Conservation (phyloP, 1,140 invertebrate genomes). For the Drosophila yakuba region DNA sequence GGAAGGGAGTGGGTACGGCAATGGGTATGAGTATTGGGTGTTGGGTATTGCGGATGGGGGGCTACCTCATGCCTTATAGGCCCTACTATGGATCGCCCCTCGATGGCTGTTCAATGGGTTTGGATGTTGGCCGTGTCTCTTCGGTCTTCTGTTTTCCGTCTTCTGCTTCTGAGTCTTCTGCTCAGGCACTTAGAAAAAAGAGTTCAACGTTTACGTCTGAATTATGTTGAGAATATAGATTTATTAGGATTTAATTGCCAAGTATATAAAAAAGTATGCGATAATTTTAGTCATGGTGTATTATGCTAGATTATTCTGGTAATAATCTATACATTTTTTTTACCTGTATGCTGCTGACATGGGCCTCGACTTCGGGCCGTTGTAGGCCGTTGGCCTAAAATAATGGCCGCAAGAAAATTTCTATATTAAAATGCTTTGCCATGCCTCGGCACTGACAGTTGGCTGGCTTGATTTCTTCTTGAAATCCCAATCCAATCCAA, state of each 20-base stretch:
- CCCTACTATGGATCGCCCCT: constrained; percentile 37
- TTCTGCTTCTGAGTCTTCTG: constrained; percentile 26
- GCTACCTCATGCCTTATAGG: constrained; percentile 6
- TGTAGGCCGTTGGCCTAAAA: constrained; percentile 82
- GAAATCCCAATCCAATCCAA: constrained; percentile 18
- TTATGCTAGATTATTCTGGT: not conserved
- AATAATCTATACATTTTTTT: not conserved
- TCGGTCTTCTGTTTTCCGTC: constrained; percentile 4
- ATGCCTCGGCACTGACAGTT: constrained; percentile 59
- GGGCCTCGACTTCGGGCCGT: constrained; percentile 57
- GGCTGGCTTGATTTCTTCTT: constrained; percentile 49
- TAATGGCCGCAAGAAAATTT: constrained; percentile 78
- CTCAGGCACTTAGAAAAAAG: constrained; percentile 7
- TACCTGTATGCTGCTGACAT: constrained; percentile 10
- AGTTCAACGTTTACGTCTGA: too few relatives aligned
- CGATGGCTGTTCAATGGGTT: constrained; percentile 58
- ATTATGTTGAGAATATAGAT: too few relatives aligned
- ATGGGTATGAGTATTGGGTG: not conserved
- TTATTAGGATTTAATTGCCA: too few relatives aligned
- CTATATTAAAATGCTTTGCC: constrained; percentile 82
- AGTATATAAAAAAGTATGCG: too few relatives aligned
- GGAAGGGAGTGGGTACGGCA: not conserved
- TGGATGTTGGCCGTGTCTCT: constrained; percentile 59
- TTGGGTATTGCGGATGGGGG: constrained; percentile 11
- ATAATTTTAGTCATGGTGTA: too few relatives aligned